Percentiles rank a stretch among this genome's conserved stretches.
Evolutionary conservation across 2,888 invertebrate species (phyloP).

Genomic region (Erpobdella octoculata): DNA sequence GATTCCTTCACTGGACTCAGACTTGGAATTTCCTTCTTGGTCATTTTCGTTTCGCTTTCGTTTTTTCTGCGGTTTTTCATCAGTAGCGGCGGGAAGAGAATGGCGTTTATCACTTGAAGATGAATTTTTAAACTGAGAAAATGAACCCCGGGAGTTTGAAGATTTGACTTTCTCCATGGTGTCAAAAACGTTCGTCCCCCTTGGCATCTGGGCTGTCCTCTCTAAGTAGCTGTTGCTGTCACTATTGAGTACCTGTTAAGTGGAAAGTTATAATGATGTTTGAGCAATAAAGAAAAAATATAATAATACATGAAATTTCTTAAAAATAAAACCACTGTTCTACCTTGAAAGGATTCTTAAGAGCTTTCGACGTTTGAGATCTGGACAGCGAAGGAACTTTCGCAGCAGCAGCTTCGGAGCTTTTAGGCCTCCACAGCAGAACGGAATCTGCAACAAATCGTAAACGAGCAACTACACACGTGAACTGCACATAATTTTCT

Average conservation of each 20-base stretch:
- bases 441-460: constrained; percentile 7
- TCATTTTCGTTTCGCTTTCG: neutral
- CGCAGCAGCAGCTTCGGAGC: neutral
- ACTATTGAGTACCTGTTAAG: neutral
- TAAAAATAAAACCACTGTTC: neutral
- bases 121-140: neutral
- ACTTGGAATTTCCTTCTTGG: neutral
- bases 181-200: constrained; percentile 48
- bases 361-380: neutral
- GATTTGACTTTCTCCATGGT: constrained; percentile 41
- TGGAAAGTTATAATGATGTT: neutral
- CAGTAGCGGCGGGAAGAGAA: too few relatives aligned
- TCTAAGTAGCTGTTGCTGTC: neutral
- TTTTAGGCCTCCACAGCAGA: neutral
- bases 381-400: neutral
- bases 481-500: too few relatives aligned
- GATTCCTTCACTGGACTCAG: neutral
- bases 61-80: neutral
- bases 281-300: neutral
- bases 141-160: neutral
- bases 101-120: neutral
- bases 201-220: constrained; percentile 27
- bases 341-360: constrained; percentile 22
- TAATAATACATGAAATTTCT: too few relatives aligned
- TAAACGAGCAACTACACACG: too few relatives aligned